Conservation (phyloP, 2,888 invertebrate genomes). For the Caenorhabditis doughertyi region DNA sequence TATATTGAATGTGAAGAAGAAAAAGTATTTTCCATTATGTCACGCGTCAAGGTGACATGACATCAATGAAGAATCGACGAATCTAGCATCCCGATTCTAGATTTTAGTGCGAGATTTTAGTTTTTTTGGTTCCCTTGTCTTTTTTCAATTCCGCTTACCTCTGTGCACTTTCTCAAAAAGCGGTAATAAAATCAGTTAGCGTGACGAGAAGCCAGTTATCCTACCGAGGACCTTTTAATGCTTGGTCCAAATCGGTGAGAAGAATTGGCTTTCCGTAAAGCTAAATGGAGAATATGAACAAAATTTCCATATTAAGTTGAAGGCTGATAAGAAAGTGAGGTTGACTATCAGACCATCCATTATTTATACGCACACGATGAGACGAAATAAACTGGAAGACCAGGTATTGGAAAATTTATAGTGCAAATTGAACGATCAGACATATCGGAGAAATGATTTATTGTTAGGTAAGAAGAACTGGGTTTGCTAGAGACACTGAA, state of each 20-base stretch:
- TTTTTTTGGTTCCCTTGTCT: neutral
- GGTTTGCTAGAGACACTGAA: neutral
- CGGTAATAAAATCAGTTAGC: slow-evolving; percentile 18
- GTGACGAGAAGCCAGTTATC: slow-evolving; percentile 20
- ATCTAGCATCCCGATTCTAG: neutral
- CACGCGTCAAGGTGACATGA: slow-evolving; percentile 29
- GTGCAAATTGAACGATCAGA: neutral
- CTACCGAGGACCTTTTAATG: slow-evolving; percentile 27
- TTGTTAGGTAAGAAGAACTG: neutral
- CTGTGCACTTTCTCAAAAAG: neutral
- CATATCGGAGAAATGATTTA: neutral
- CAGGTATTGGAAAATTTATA: slow-evolving; percentile 5
- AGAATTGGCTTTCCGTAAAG: neutral
- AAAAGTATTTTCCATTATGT: slow-evolving; percentile 15
- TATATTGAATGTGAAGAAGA: neutral
- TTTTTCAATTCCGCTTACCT: neutral
- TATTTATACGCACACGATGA: neutral
- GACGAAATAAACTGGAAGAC: neutral
- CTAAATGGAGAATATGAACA: neutral
- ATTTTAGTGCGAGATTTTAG: slow-evolving; percentile 20
- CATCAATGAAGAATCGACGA: slow-evolving; percentile 14
- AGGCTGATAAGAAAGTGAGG: neutral
- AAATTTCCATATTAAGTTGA: neutral
- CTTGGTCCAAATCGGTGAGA: neutral
- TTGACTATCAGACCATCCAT: neutral